These are phyloP conservation scores for Epicampocera succincta DNA, from an alignment of 2,888 invertebrate genomes.

Conservation along the genomic window DNA sequence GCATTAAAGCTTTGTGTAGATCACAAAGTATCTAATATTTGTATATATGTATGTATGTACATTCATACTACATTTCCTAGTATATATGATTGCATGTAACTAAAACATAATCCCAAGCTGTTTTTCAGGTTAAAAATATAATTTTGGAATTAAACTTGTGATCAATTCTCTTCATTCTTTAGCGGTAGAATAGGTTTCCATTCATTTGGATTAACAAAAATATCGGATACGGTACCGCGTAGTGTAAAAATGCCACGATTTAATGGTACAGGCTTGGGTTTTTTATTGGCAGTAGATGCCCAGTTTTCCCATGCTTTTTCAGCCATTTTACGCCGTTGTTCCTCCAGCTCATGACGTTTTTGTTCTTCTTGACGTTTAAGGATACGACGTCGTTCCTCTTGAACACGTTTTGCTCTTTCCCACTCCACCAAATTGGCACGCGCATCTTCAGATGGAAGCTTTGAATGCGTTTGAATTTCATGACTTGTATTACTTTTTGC, in stretches of 20 bases:
- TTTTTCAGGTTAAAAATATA: too few relatives aligned
- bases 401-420: slow-evolving; percentile 72
- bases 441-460: slow-evolving; percentile 62
- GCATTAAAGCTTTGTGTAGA: too few relatives aligned
- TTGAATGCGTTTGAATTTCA: slow-evolving; percentile 56
- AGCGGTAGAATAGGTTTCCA: slow-evolving; percentile 72
- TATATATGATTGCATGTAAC: too few relatives aligned
- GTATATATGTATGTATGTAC: too few relatives aligned
- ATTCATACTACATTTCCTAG: too few relatives aligned
- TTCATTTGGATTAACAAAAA: slow-evolving; percentile 78
- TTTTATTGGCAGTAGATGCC: slow-evolving; percentile 76
- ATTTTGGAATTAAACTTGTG: not conserved
- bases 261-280: slow-evolving; percentile 80
- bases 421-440: slow-evolving; percentile 72
- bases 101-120: too few relatives aligned
- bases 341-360: slow-evolving; percentile 66
- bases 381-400: slow-evolving; percentile 72
- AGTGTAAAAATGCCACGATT: slow-evolving; percentile 79
- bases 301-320: slow-evolving; percentile 76
- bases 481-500: slow-evolving; percentile 15
- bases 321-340: slow-evolving; percentile 73
- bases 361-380: slow-evolving; percentile 71
- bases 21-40: too few relatives aligned
- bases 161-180: slow-evolving; percentile 39
- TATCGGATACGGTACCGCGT: slow-evolving; percentile 78